Evolutionary conservation across 2,888 invertebrate genomes (phyloP).

Genomic region (Meganola albula): DNA sequence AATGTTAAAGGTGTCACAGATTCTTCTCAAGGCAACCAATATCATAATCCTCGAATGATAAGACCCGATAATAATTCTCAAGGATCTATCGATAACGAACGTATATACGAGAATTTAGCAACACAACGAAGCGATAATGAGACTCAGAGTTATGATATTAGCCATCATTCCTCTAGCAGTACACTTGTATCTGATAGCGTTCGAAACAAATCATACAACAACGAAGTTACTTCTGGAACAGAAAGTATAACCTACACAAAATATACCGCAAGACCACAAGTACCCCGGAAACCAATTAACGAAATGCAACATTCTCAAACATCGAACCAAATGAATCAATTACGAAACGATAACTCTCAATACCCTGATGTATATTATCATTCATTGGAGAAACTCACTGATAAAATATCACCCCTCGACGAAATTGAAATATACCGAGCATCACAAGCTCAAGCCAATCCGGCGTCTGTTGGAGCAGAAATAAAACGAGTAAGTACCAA

Average conservation of each 20-base stretch:
- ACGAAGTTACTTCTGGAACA: conserved; percentile 22
- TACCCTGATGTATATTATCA: conserved; percentile 67
- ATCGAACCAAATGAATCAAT: conserved; percentile 18
- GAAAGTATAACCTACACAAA: conserved; percentile 22
- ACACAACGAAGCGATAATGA: conserved; percentile 33
- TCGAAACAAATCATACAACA: conserved; percentile 30
- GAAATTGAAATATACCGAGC: conserved; percentile 57
- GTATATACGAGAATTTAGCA: conserved; percentile 65
- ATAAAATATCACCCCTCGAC: conserved; percentile 49
- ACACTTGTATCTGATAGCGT: conserved; percentile 60
- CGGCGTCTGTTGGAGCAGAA: conserved; percentile 66
- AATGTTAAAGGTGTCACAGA: conserved; percentile 34
- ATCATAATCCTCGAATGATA: conserved; percentile 51
- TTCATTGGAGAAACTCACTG: conserved; percentile 55
- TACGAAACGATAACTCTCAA: conserved; percentile 24
- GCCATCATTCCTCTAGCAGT: conserved; percentile 59
- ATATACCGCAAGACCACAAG: conserved; percentile 50
- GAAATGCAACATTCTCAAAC: conserved; percentile 32
- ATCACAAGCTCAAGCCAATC: conserved; percentile 44
- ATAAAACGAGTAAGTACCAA: conserved; percentile 68
- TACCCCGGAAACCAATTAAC: conserved; percentile 45
- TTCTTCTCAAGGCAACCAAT: conserved; percentile 45
- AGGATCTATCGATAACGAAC: conserved; percentile 39
- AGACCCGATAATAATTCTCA: conserved; percentile 37
- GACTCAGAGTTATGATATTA: conserved; percentile 36